phyloP scores from a whole-genome alignment of 2,888 invertebrate species.

The Volucella bombylans region DNA sequence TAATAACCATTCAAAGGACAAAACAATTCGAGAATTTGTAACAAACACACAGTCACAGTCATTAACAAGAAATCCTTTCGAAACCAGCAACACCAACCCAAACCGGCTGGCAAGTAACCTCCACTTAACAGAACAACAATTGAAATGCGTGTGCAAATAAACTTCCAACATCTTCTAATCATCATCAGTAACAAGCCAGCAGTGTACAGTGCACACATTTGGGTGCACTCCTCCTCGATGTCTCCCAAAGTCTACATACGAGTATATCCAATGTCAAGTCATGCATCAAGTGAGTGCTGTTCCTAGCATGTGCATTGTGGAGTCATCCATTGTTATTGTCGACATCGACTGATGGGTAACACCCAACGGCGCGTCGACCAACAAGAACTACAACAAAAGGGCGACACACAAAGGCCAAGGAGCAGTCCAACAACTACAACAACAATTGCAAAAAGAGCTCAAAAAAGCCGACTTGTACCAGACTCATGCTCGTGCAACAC shows the following conservation, averaged over 20 bases:
- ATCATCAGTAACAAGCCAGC: conserved; percentile 11
- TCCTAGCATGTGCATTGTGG: conserved; percentile 54
- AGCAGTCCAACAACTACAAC: conserved; percentile 17
- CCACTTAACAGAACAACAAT: conserved; percentile 49
- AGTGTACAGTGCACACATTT: conserved; percentile 31
- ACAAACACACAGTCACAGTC: conserved; percentile 54
- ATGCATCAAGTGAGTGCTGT: conserved; percentile 64
- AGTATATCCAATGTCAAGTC: conserved; percentile 50
- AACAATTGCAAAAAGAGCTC: conserved; percentile 9
- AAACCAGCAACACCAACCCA: not conserved
- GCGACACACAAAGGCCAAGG: conserved; percentile 60
- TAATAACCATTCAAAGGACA: conserved; percentile 45
- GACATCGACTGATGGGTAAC: conserved; percentile 51
- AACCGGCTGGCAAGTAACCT: conserved; percentile 4
- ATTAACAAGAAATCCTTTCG: conserved; percentile 61
- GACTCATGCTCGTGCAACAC: conserved; percentile 42
- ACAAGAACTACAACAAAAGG: conserved; percentile 65
- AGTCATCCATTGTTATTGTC: conserved; percentile 59
- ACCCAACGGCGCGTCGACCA: conserved; percentile 39
- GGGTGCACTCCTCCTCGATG: conserved; percentile 54
- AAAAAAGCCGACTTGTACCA: conserved; percentile 25
- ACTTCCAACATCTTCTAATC: conserved; percentile 6
- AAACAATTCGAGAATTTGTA: conserved; percentile 61
- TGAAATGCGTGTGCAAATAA: conserved; percentile 69
- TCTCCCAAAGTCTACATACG: conserved; percentile 28